Conservation (phyloP, 2,888 invertebrate genomes). For the Rosalia funebris region DNA sequence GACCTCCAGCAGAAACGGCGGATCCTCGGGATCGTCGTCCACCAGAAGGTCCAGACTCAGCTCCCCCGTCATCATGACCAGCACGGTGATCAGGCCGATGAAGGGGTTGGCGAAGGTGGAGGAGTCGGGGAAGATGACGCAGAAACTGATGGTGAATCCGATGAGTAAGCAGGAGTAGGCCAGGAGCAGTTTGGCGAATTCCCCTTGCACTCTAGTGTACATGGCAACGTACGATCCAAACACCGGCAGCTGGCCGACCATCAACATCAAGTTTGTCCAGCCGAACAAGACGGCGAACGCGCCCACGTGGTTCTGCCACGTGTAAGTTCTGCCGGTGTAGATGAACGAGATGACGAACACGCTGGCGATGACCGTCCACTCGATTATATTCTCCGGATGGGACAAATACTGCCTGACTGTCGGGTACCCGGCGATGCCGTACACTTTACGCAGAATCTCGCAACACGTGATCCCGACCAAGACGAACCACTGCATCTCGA, state of each 20-base stretch:
- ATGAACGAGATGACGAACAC: slow-evolving; percentile 86
- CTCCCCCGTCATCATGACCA: slow-evolving; percentile 92
- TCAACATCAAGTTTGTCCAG: slow-evolving; percentile 91
- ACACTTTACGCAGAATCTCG: slow-evolving; percentile 82
- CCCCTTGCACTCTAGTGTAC: slow-evolving; percentile 88
- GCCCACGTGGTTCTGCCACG: slow-evolving; percentile 88
- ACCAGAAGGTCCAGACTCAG: slow-evolving; percentile 80
- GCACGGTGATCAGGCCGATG: slow-evolving; percentile 83
- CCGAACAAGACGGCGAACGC: slow-evolving; percentile 87
- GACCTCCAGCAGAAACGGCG: slow-evolving; percentile 79
- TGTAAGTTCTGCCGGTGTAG: slow-evolving; percentile 79
- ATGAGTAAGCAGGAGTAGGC: slow-evolving; percentile 87
- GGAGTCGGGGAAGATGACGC: slow-evolving; percentile 86
- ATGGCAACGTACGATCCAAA: slow-evolving; percentile 92
- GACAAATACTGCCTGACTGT: slow-evolving; percentile 84
- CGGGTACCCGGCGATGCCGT: slow-evolving; percentile 84
- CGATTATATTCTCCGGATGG: slow-evolving; percentile 86
- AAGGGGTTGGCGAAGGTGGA: slow-evolving; percentile 86
- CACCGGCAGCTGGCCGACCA: slow-evolving; percentile 88
- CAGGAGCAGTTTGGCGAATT: slow-evolving; percentile 86
- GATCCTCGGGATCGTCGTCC: slow-evolving; percentile 80
- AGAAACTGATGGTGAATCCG: slow-evolving; percentile 88
- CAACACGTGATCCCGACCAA: slow-evolving; percentile 81
- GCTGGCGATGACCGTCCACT: slow-evolving; percentile 87
- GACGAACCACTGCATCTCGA: slow-evolving; percentile 87